Conservation (phyloP, 2,888 invertebrate species). For the Crepidodera aurea region DNA sequence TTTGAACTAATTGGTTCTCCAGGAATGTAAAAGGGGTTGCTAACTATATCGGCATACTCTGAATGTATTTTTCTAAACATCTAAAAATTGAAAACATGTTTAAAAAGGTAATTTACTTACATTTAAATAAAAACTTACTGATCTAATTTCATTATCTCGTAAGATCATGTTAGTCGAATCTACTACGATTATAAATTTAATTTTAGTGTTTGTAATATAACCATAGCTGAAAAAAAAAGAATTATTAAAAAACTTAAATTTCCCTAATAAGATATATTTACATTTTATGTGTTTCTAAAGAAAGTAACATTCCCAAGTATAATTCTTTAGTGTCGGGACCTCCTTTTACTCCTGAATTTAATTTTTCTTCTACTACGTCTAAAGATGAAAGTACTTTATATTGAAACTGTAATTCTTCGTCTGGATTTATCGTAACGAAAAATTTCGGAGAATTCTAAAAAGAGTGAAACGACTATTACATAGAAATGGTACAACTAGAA, state of each 20-base stretch:
- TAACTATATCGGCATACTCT: conserved; percentile 92
- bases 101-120: neutral
- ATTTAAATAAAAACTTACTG: conserved; percentile 64
- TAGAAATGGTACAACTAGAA: conserved; percentile 1
- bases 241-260: conserved; percentile 20
- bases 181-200: conserved; percentile 92
- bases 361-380: conserved; percentile 89
- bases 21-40: conserved; percentile 96
- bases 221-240: conserved; percentile 73
- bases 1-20: conserved; percentile 87
- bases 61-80: conserved; percentile 87
- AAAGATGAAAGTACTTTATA: conserved; percentile 93
- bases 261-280: conserved; percentile 60
- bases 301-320: conserved; percentile 89
- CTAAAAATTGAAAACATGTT: conserved; percentile 46
- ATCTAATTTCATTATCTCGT: conserved; percentile 92
- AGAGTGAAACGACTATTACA: conserved; percentile 6
- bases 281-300: conserved; percentile 97
- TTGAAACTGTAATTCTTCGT: conserved; percentile 87
- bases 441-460: conserved; percentile 92
- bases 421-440: conserved; percentile 77
- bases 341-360: conserved; percentile 68
- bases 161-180: conserved; percentile 88
- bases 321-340: conserved; percentile 85
- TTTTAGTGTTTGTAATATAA: conserved; percentile 96